These are phyloP conservation scores for Stomorhina lunata DNA, from an alignment of 2,888 invertebrate species.

Conservation along the genomic window DNA sequence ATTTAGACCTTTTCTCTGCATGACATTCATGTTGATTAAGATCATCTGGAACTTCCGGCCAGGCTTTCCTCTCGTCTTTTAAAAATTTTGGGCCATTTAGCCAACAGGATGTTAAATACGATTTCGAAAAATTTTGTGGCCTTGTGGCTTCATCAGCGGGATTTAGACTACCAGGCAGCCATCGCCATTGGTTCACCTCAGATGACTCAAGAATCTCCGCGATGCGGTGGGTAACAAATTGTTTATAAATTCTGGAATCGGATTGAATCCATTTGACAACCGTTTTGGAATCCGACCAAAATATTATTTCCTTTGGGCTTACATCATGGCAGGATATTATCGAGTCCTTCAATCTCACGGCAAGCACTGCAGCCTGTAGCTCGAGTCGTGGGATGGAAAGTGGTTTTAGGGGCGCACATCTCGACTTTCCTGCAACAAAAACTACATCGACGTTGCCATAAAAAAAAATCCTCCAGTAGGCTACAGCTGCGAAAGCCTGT, in stretches of 20 bases:
- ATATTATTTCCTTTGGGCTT: neutral
- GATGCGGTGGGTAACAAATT: constrained; percentile 31
- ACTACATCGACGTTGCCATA: neutral
- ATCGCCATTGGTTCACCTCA: constrained; percentile 13
- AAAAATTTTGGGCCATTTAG: constrained; percentile 8
- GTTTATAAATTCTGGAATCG: constrained; percentile 26
- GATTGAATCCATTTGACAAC: constrained; percentile 30
- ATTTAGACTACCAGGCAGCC: constrained; percentile 17
- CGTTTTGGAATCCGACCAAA: constrained; percentile 30
- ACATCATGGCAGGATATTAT: constrained; percentile 22
- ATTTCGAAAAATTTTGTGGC: constrained; percentile 27
- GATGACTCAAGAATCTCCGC: constrained; percentile 22
- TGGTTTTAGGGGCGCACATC: constrained; percentile 41
- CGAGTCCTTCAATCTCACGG: constrained; percentile 21
- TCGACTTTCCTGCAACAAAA: constrained; percentile 44
- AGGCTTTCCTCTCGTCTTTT: neutral
- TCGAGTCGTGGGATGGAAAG: constrained; percentile 49
- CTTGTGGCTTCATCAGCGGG: constrained; percentile 30
- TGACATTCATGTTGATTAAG: neutral
- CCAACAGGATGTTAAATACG: neutral
- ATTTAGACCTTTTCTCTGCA: constrained; percentile 2
- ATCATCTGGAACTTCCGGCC: constrained; percentile 13
- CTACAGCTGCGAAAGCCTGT: constrained; percentile 47
- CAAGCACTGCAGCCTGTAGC: constrained; percentile 36
- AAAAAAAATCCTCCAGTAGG: constrained; percentile 36